A percentile compares a stretch with the other conserved stretches of the same genome.
These are phyloP conservation scores for Oceanodroma leucorhoa DNA, from an alignment of 2,797 vertebrate genomes.

Conservation along the genomic window DNA sequence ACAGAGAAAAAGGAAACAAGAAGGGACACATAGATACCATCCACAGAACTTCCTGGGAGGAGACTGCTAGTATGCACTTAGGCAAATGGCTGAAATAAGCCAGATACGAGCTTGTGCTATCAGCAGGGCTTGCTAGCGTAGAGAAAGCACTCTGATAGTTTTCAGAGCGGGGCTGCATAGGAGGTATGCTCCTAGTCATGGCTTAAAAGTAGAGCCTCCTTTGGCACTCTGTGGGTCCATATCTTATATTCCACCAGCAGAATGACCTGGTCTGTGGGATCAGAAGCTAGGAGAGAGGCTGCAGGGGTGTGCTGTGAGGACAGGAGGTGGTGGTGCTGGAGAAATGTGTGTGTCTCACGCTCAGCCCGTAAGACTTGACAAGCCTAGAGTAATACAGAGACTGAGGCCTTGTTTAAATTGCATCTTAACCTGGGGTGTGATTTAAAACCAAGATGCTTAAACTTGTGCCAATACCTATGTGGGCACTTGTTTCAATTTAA, in stretches of 20 bases:
- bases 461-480: slow-evolving; percentile 42
- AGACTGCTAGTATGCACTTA: background rate
- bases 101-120: background rate
- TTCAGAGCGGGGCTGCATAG: background rate
- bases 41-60: slow-evolving; percentile 18
- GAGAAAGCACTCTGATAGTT: background rate
- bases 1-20: slow-evolving; percentile 12
- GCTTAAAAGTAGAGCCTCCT: background rate
- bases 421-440: slow-evolving; percentile 12
- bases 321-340: background rate
- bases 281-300: background rate
- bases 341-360: background rate
- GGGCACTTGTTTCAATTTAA: slow-evolving; percentile 48
- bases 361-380: background rate
- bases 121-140: background rate
- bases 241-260: background rate
- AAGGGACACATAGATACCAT: slow-evolving; percentile 32
- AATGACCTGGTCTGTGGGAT: background rate
- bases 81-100: background rate
- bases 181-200: background rate
- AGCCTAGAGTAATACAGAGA: background rate
- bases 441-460: slow-evolving; percentile 55
- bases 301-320: background rate
- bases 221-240: background rate
- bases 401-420: slow-evolving; percentile 33